These are phyloP conservation scores for Glaucopsyche alexis DNA, from an alignment of 2,888 invertebrate species.

Conservation along the genomic window DNA sequence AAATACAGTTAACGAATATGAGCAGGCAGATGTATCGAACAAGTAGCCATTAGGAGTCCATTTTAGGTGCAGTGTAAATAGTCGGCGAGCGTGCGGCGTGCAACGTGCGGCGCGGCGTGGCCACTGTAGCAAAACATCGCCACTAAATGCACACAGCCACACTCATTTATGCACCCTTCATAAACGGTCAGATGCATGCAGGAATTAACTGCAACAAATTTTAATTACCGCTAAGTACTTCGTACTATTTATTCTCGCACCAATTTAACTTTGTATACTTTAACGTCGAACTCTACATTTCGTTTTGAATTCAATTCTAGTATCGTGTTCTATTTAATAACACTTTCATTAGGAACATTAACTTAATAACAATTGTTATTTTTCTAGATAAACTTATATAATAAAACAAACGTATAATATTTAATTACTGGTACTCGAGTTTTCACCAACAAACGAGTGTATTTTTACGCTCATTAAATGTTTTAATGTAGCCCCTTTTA, in stretches of 20 bases:
- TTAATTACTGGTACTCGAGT: slow-evolving; percentile 8
- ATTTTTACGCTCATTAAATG: slow-evolving; percentile 26
- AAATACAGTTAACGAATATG: slow-evolving; percentile 65
- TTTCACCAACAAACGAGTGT: slow-evolving; percentile 19
- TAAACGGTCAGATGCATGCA: slow-evolving; percentile 64
- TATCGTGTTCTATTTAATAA: background rate
- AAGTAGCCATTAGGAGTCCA: slow-evolving; percentile 75
- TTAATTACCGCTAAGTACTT: slow-evolving; percentile 14
- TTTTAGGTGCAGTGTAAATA: slow-evolving; percentile 74
- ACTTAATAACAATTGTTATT: background rate
- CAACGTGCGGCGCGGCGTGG: slow-evolving; percentile 53
- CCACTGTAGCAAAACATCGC: slow-evolving; percentile 58
- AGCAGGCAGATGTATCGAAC: slow-evolving; percentile 74
- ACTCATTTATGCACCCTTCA: slow-evolving; percentile 77
- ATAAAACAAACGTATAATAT: background rate
- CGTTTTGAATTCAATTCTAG: background rate
- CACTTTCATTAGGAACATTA: background rate
- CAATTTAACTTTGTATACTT: background rate
- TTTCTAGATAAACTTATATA: background rate
- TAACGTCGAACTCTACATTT: background rate
- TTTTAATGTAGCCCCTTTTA: slow-evolving; percentile 9
- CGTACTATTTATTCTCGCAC: background rate
- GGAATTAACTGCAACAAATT: slow-evolving; percentile 29
- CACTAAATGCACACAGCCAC: slow-evolving; percentile 48
- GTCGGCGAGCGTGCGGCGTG: slow-evolving; percentile 49